Conservation (phyloP, 1,140 invertebrate species). For the Lanistes nyassanus region DNA sequence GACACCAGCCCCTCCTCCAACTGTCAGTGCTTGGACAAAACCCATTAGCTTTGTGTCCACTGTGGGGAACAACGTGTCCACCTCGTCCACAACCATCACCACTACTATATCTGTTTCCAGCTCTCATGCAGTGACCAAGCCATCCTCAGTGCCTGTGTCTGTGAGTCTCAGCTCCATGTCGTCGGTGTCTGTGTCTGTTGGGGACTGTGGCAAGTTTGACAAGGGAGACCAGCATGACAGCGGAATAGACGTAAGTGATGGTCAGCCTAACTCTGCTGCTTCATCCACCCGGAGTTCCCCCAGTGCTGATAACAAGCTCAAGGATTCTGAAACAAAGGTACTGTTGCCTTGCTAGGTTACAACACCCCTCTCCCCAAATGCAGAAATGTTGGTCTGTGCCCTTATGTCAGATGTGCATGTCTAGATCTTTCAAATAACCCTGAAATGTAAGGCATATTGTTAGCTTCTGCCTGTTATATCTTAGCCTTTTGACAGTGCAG, state of each 20-base stretch:
- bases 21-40: constrained; percentile 87
- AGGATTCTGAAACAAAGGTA: constrained; percentile 51
- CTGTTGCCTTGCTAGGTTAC: constrained; percentile 10
- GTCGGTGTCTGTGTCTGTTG: constrained; percentile 29
- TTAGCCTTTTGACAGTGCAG: too few relatives aligned
- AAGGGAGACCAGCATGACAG: constrained; percentile 69
- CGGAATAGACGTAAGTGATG: constrained; percentile 70
- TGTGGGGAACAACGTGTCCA: background rate
- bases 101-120: constrained; percentile 7
- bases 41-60: constrained; percentile 72
- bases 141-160: constrained; percentile 25
- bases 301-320: constrained; percentile 65
- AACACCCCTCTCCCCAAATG: too few relatives aligned
- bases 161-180: constrained; percentile 13
- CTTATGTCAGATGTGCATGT: too few relatives aligned
- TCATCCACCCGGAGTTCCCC: constrained; percentile 70
- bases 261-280: constrained; percentile 66
- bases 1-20: constrained; percentile 73
- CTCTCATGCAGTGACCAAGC: background rate
- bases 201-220: constrained; percentile 51
- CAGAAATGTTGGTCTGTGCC: too few relatives aligned
- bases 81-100: background rate
- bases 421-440: too few relatives aligned
- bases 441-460: too few relatives aligned
- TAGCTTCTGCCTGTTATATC: too few relatives aligned